Conservation (phyloP, 2,113 vertebrate species). For the Thymallus thymallus region DNA sequence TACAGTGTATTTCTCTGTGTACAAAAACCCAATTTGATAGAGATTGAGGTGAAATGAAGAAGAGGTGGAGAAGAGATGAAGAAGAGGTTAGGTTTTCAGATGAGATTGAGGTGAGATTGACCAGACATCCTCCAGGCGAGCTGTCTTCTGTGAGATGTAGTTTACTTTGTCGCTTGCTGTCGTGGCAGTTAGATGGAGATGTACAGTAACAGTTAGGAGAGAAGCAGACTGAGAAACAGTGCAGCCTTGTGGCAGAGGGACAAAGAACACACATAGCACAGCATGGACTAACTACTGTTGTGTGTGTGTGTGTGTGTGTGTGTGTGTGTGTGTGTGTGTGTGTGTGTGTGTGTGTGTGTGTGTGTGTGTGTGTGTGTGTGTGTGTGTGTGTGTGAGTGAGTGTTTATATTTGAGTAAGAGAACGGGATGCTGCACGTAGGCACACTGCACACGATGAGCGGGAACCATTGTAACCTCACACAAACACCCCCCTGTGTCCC, state of each 20-base stretch:
- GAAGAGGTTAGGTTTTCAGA: no score
- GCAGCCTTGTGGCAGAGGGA: slow-evolving; percentile 32
- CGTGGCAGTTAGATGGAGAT: background rate
- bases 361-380: no score
- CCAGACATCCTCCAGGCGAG: no score
- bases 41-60: no score
- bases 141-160: no score
- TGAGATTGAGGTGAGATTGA: no score
- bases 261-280: background rate
- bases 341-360: no score
- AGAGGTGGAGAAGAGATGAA: no score
- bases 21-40: background rate
- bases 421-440: slow-evolving; percentile 34
- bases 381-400: no score
- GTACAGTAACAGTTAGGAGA: slow-evolving; percentile 42
- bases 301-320: slow-evolving; percentile 14
- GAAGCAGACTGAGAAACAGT: slow-evolving; percentile 62
- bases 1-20: slow-evolving; percentile 15
- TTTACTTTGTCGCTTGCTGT: background rate
- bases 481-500: slow-evolving; percentile 58
- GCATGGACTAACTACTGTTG: no score
- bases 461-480: slow-evolving; percentile 54
- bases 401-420: slow-evolving; percentile 15
- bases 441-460: slow-evolving; percentile 55
- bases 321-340: no score